Evolutionary conservation across 2,888 invertebrate genomes (phyloP).

Genomic region (Caenorhabditis sp.): DNA sequence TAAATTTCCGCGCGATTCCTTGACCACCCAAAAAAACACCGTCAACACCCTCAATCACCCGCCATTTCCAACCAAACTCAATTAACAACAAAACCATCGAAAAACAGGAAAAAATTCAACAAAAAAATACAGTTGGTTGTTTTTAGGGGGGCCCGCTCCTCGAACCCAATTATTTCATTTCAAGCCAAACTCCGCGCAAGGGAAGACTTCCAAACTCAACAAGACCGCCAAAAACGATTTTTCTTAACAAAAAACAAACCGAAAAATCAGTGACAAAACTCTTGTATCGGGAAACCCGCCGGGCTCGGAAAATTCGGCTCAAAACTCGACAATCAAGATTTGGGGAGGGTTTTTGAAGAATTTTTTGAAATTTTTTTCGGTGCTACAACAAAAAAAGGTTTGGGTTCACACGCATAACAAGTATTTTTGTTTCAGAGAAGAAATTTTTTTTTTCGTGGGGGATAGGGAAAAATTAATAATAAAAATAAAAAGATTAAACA

Average conservation of each 20-base stretch:
- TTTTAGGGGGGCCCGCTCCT: neutral
- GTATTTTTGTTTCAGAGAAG: neutral
- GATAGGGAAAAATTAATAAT: neutral
- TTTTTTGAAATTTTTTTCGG: slow-evolving; percentile 1
- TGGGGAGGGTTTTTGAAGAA: slow-evolving; percentile 7
- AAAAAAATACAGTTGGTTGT: neutral
- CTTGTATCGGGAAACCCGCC: neutral
- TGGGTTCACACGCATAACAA: neutral
- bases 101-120: slow-evolving; percentile 1
- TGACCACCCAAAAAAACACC: neutral
- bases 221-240: neutral
- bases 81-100: neutral
- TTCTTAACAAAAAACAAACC: neutral
- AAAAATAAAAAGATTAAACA: neutral
- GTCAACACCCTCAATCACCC: neutral
- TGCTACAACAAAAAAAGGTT: slow-evolving; percentile 1
- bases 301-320: neutral
- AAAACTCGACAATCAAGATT: neutral
- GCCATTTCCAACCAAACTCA: neutral
- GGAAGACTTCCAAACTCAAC: neutral
- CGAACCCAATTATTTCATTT: neutral
- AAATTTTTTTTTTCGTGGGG: neutral
- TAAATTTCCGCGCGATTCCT: neutral
- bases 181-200: neutral
- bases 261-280: neutral